Evolutionary conservation across 2,797 vertebrate genomes (phyloP), one percentile per base, ranked within the genome.

Genomic region (Aplochiton taeniatus): DNA sequence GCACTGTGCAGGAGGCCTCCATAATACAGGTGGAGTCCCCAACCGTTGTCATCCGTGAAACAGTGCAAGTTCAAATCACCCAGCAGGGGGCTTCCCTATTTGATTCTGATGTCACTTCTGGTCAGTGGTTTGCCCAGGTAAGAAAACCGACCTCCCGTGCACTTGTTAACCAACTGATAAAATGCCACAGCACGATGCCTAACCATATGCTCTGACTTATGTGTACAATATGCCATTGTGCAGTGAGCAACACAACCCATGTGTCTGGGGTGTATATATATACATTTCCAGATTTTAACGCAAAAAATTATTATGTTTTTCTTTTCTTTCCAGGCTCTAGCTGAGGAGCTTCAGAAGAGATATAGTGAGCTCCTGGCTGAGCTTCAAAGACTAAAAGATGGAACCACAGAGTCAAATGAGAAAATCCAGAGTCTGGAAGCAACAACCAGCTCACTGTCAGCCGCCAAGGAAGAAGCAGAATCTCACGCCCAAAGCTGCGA

Each of bases 341-440:
- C 93, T 4, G 83, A 88, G 44, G 94, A 95, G 20, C 89, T 96
- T 46, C 92, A 95, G 63, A 93, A 90, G 77, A 87, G 83, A 65
- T 90, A 91, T 65, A 89, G 91, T 12, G 90, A 93, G 59, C 87
- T 93, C 53, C 19, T 93, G 64, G 78, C 72, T 59, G 94, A 98
- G 80, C 89, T 97, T 68, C 80, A 77, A 76, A 87, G 61, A 55
- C 86, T 97, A 17, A 89, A 81, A 64, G 88, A 93, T 4, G 55
- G 85, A 13, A 70, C 90, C 42, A 82, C 89, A 61, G 90, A 93
- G 63, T 93, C 93, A 11, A 91, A 91, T 54, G 85, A 85, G 77
- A 93, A 88, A 75, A 73, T 89, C 18, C 81, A 86, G 51, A 77
- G 67, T 8, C 85, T 90, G n/a, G 85, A 89, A 17, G 83, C 77